phyloP scores from a whole-genome alignment of 92 coral and sea anemone species.

The Epizoanthus rinbou region DNA sequence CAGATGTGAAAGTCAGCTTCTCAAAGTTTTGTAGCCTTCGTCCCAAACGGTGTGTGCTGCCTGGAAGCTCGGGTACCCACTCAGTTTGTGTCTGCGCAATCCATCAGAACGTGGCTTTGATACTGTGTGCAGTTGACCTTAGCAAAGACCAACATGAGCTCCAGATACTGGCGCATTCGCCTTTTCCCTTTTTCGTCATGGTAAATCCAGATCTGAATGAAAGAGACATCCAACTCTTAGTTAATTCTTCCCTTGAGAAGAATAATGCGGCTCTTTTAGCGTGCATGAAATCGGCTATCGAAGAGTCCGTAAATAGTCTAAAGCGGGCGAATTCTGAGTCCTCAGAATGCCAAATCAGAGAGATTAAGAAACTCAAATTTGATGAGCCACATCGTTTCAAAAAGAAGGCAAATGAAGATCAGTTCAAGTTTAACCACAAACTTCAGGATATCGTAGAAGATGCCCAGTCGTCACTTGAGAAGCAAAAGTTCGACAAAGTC shows the following conservation, averaged over 20 bases:
- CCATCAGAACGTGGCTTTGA: conserved; percentile 17
- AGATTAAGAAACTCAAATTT: neutral
- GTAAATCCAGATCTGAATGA: too few species aligned
- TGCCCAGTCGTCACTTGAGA: too few species aligned
- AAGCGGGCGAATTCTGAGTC: neutral
- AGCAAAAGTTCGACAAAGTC: too few species aligned
- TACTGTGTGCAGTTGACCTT: conserved; percentile 6
- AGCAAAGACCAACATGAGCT: conserved; percentile 11
- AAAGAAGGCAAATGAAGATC: too few species aligned
- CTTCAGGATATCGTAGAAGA: too few species aligned
- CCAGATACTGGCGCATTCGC: too few species aligned
- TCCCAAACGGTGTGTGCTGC: conserved; percentile 25
- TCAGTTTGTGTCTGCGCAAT: conserved; percentile 23
- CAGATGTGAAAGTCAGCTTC: conserved; percentile 3
- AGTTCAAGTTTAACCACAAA: too few species aligned
- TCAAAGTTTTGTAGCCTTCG: conserved; percentile 28
- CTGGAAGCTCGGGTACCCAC: conserved; percentile 18
- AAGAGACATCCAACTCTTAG: too few species aligned
- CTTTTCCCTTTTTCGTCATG: too few species aligned
- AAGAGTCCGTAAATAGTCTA: neutral
- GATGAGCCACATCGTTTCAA: neutral
- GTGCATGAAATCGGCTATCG: neutral
- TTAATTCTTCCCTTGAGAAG: neutral
- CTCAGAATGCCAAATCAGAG: neutral
- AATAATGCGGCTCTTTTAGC: neutral